Evolutionary conservation across 2,797 vertebrate species (phyloP).

Genomic region (Molothrus aeneus): DNA sequence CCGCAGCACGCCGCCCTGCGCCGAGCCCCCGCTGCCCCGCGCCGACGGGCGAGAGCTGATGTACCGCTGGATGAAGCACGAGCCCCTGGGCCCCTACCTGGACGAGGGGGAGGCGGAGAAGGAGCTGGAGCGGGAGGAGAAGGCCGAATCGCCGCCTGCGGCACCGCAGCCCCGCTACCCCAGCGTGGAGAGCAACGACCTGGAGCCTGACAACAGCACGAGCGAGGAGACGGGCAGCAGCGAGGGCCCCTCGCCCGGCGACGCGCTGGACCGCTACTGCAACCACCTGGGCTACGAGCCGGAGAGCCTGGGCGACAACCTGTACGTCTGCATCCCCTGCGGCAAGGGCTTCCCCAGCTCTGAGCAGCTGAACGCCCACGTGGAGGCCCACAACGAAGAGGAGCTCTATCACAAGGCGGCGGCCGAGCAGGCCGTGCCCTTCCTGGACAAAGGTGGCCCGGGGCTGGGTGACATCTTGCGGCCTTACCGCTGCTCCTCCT

Average conservation of each 20-base stretch:
- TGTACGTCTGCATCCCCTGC: constrained; percentile 98
- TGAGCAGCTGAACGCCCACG: constrained; percentile 97
- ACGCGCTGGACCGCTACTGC: constrained; percentile 87
- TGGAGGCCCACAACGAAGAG: constrained; percentile 97
- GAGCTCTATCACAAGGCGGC: constrained; percentile 85
- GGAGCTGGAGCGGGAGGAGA: constrained; percentile 79
- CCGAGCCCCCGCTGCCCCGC: constrained; percentile 81
- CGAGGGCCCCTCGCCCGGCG: constrained; percentile 90
- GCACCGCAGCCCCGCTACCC: constrained; percentile 74
- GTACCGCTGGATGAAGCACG: constrained; percentile 95
- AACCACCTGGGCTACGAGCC: constrained; percentile 92
- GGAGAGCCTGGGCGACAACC: constrained; percentile 96
- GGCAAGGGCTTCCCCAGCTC: constrained; percentile 99
- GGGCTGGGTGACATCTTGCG: constrained; percentile 89
- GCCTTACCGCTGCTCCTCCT: constrained; percentile 94
- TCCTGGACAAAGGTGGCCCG: constrained; percentile 77
- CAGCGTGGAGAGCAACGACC: constrained; percentile 73
- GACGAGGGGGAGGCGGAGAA: constrained; percentile 85
- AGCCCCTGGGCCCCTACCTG: constrained; percentile 87
- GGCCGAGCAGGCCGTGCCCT: constrained; percentile 73
- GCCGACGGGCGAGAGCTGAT: constrained; percentile 80
- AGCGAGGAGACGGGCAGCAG: constrained; percentile 97
- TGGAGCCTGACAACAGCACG: constrained; percentile 91
- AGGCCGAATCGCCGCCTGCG: constrained; percentile 73
- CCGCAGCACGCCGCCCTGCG: constrained; percentile 77